A percentile compares a stretch with the other conserved stretches of the same genome.
Evolutionary conservation across 2,888 invertebrate species (phyloP).

Genomic region (Drosophila picticornis): DNA sequence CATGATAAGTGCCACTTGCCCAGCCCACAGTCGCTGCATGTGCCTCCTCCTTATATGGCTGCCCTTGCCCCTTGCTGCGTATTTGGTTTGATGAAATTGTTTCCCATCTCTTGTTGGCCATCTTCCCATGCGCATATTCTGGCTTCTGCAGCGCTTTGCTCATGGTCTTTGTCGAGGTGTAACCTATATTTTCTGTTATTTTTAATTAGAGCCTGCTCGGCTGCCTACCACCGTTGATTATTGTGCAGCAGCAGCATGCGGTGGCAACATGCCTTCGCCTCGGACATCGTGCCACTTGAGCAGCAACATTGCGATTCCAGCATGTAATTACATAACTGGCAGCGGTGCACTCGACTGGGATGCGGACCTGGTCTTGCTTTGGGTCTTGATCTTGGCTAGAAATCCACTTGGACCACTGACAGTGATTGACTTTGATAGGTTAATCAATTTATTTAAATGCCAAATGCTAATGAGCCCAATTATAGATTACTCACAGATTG

Average conservation of each 20-base stretch:
- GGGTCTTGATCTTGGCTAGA: not conserved
- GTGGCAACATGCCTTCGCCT: conserved; percentile 41
- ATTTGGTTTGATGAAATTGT: conserved; percentile 60
- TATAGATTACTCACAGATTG: conserved; percentile 44
- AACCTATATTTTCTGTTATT: conserved; percentile 71
- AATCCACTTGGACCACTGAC: conserved; percentile 1
- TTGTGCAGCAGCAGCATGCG: conserved; percentile 48
- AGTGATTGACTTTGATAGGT: conserved; percentile 44
- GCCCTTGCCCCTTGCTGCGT: conserved; percentile 2
- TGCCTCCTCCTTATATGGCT: conserved; percentile 10
- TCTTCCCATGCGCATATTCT: conserved; percentile 1
- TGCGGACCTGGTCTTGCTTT: not conserved
- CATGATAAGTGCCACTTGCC: conserved; percentile 74
- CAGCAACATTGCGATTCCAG: conserved; percentile 46
- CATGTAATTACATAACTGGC: conserved; percentile 62
- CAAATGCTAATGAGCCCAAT: conserved; percentile 59
- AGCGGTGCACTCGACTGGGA: conserved; percentile 25
- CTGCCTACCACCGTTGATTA: conserved; percentile 55
- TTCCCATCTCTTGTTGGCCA: conserved; percentile 50
- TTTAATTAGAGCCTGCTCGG: conserved; percentile 65
- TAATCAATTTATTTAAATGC: conserved; percentile 66
- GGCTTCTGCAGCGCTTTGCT: conserved; percentile 1
- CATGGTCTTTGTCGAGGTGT: conserved; percentile 62
- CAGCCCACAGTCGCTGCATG: conserved; percentile 46
- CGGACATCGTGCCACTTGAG: conserved; percentile 28